Evolutionary conservation across 2,888 invertebrate genomes (phyloP), one percentile per base, ranked within the genome.

Genomic region (Cistogaster globosa): DNA sequence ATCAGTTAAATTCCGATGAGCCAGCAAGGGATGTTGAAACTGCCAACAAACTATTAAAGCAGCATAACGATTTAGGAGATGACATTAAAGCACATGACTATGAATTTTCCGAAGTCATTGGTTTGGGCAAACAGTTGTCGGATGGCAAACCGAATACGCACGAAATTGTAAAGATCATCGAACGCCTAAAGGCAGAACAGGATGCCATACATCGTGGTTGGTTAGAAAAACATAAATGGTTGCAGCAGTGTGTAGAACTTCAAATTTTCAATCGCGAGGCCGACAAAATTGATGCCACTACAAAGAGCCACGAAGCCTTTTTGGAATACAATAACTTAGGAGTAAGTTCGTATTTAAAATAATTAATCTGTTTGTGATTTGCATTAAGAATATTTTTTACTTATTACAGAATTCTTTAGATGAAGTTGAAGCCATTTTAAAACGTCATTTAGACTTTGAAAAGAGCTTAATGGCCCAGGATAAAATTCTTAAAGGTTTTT

Each of bases 181-280:
- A 95, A 38, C 94, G 95, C 55, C 91, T 98, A 32, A 94, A 94
- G 83, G 95, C 95, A 0, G 96, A 98, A 89, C 95, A 97, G 89
- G 94, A 95, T 72, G 95, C 96, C 0, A 95, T 98, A 0, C 94
- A 94, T 26, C 94, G 96, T 89, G 95, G 97, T 89, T 98, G 98
- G 97, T 93, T 94, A 63, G 96, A 96, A 78, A 98, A 98, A 90
- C 96, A 98, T 77, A 95, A 96, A 63, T 96, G 96, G 94, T 93
- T 99, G 80, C 95, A 96, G 88, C 98, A 99, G 91, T 96, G 97
- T 87, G 94, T 97, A 45, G 97, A 98, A 88, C 93, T 99, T 83
- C 98, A 97, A 93, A 94, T 96, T 87, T 98, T 98, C 93, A 98
- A 98, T 93, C 95, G 98, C 53, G 99, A 99, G 92, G 98, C 98